Conservation (phyloP, 2,888 invertebrate species). For the Anthrax anthrax region DNA sequence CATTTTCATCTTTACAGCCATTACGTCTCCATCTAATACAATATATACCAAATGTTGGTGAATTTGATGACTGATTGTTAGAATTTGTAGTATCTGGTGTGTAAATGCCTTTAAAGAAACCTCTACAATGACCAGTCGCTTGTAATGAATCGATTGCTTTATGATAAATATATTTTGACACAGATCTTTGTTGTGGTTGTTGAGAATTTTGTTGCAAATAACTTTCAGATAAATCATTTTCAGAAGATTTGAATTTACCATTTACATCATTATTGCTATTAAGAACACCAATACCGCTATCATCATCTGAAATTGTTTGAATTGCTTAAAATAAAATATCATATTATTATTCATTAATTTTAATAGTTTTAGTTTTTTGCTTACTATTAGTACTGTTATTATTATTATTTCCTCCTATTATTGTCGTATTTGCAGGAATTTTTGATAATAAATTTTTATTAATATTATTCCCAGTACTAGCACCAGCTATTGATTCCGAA, state of each 20-base stretch:
- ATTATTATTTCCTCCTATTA: constrained; percentile 26
- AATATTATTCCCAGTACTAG: constrained; percentile 13
- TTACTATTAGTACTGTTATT: constrained; percentile 6
- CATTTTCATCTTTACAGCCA: constrained; percentile 28
- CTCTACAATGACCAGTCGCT: constrained; percentile 28
- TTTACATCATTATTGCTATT: background rate
- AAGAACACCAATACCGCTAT: background rate
- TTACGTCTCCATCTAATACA: constrained; percentile 32
- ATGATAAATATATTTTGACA: constrained; percentile 23
- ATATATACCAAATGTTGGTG: constrained; percentile 27
- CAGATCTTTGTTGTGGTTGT: constrained; percentile 11
- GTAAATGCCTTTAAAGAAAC: constrained; percentile 29
- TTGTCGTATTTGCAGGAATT: constrained; percentile 30
- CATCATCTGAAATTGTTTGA: background rate
- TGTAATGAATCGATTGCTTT: constrained; percentile 31
- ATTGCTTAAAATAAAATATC: no score
- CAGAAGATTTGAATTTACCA: constrained; percentile 5
- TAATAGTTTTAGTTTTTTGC: background rate
- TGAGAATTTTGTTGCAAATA: background rate
- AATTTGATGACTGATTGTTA: constrained; percentile 7
- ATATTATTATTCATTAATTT: no score
- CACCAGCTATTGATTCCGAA: background rate
- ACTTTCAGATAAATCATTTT: no score
- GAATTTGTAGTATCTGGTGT: background rate
- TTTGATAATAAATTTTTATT: constrained; percentile 27